Base-by-base conservation (phyloP, 2,113 vertebrate species). In the Hystrix brachyura region DNA sequence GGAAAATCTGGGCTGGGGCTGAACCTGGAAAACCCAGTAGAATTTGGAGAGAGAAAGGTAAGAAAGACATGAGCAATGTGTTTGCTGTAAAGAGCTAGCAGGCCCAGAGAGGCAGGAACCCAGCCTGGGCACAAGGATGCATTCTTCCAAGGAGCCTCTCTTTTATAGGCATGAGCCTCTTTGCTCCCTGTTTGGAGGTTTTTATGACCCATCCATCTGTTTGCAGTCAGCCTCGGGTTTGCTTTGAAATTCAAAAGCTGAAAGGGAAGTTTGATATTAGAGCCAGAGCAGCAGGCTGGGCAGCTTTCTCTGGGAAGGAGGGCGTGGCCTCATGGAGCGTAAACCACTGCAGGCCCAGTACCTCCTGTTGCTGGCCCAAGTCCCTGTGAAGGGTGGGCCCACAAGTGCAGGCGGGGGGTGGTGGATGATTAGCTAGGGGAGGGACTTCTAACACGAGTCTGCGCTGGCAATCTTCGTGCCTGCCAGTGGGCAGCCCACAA, bases 171-270 rank as follows among this genome's bases (percentile, higher is more conserved):
- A 0, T 0, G 15, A 86, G 91, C 80, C 82, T 95, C 74, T 94
- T 82, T 96, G 94, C 97, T 96, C 87, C 92, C 76, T 76, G 81
- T 87, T 74, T 96, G 74, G 96, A 78, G 87, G 90, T 85, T 98
- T 98, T 97, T 92, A 83, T 95, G 95, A 96, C 97, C 81, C 64
- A 85, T 96, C 94, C 0, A 12, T 92, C 27, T 97, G 96, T 96
- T 98, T 98, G 94, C 84, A 98, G 96, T 97, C 97, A 97, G 97
- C 76, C 97, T 97, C 86, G 95, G 96, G 82, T 94, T 96, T 95
- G 92, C 97, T 98, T 98, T 98, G 98, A 98, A 97, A 97, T 98
- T 96, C 95, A 95, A 98, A 97, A 97, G 95, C 97, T 94, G 94
- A 98, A 96, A 94, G 97, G 94, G 57, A 97, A 97, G 95, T 92